phyloP scores from a whole-genome alignment of 2,797 vertebrate genomes.

The Vespertilio murinus region DNA sequence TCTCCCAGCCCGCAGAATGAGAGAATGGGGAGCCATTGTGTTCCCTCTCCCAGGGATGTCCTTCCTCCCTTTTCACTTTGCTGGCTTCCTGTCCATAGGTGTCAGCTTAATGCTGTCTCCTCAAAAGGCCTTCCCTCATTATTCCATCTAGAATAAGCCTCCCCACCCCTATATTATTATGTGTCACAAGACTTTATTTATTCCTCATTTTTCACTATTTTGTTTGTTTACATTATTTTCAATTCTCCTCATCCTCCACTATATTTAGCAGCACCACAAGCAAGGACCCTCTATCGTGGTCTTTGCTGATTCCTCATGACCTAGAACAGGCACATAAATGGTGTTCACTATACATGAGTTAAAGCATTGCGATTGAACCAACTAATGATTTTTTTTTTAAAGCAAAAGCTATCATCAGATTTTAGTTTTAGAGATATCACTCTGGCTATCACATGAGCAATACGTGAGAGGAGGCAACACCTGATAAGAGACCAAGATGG shows the following conservation, averaged over 20 bases:
- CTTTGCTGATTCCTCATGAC: not conserved
- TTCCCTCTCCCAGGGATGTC: not conserved
- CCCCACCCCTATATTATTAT: not conserved
- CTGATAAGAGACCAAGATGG: not conserved
- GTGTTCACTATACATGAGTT: not conserved
- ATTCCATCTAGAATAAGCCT: not conserved
- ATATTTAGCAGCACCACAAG: not conserved
- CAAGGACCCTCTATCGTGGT: not conserved
- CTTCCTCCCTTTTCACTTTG: not conserved
- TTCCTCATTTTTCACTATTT: not conserved
- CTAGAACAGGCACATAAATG: not conserved
- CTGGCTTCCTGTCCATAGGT: not conserved
- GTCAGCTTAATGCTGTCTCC: not conserved
- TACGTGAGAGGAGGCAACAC: not conserved
- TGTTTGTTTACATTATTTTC: not conserved
- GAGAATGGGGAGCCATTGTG: not conserved
- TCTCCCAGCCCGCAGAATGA: not conserved
- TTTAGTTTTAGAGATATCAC: slow-evolving; percentile 20
- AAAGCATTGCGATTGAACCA: not conserved
- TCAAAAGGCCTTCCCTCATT: not conserved
- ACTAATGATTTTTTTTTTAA: not conserved
- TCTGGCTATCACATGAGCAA: not conserved
- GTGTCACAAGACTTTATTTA: not conserved
- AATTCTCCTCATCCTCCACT: not conserved
- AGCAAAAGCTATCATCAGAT: not conserved